phyloP scores from a whole-genome alignment of 2,888 invertebrate species.

The Microctonus aethiopoides region DNA sequence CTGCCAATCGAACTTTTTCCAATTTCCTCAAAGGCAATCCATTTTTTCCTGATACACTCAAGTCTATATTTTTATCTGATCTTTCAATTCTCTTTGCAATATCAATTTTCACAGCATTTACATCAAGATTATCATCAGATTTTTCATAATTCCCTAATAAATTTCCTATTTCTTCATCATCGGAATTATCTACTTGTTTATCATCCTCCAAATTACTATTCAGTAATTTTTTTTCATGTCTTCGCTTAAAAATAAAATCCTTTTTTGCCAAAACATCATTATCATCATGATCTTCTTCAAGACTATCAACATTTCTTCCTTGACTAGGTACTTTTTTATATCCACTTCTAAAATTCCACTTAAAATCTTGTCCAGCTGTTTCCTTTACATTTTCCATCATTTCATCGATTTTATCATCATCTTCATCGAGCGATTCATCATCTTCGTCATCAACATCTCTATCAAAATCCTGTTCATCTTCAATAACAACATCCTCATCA shows the following conservation, averaged over 20 bases:
- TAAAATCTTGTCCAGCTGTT: not conserved
- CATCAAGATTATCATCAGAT: constrained; percentile 24
- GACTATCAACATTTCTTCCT: constrained; percentile 2
- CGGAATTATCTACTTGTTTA: not conserved
- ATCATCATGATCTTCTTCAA: not conserved
- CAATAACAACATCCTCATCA: constrained; percentile 46
- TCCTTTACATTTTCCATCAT: constrained; percentile 25
- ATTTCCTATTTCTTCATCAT: constrained; percentile 24
- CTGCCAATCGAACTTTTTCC: constrained; percentile 56
- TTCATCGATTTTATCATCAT: constrained; percentile 22
- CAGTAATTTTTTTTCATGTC: not conserved
- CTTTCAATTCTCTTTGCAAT: constrained; percentile 20
- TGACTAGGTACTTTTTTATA: not conserved
- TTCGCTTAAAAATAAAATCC: not conserved
- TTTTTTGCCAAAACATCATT: not conserved
- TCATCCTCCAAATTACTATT: constrained; percentile 2
- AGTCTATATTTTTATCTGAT: not conserved
- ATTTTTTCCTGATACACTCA: not conserved
- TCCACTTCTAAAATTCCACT: not conserved
- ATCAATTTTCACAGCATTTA: constrained; percentile 44
- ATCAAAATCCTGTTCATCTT: constrained; percentile 36
- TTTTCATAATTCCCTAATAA: no score
- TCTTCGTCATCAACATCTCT: constrained; percentile 36
- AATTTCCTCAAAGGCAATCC: constrained; percentile 44
- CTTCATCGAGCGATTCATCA: constrained; percentile 23